Evolutionary conservation across 2,113 vertebrate species (phyloP).

Genomic region (Corapipo altera): DNA sequence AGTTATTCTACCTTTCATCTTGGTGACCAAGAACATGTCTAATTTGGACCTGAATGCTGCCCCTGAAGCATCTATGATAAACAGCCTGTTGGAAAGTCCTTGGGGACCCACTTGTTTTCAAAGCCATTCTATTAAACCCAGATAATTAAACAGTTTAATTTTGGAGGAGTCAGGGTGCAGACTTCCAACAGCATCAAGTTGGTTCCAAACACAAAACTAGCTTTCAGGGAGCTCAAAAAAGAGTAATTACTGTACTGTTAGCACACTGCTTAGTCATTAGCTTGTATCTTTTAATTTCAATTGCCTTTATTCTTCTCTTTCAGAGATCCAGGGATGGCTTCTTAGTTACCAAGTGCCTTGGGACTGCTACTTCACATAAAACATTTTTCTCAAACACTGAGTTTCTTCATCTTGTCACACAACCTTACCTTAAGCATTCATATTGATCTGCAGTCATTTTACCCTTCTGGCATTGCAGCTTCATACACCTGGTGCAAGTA

Average conservation of each 20-base stretch:
- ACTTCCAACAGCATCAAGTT: background rate
- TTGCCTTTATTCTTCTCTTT: background rate
- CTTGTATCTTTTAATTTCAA: background rate
- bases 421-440: background rate
- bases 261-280: background rate
- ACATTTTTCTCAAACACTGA: background rate
- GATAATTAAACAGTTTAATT: background rate
- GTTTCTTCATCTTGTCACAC: background rate
- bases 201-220: background rate
- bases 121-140: background rate
- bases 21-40: background rate
- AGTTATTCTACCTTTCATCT: background rate
- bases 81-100: background rate
- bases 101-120: background rate
- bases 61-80: background rate
- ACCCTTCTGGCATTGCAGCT: background rate
- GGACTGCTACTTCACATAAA: background rate
- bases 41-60: background rate
- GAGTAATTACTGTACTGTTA: background rate
- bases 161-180: background rate
- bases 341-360: background rate
- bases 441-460: background rate
- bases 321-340: background rate
- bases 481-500: background rate
- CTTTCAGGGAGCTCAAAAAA: background rate